Base-by-base conservation (phyloP, 2,113 vertebrate genomes). In the Scortum barcoo region DNA sequence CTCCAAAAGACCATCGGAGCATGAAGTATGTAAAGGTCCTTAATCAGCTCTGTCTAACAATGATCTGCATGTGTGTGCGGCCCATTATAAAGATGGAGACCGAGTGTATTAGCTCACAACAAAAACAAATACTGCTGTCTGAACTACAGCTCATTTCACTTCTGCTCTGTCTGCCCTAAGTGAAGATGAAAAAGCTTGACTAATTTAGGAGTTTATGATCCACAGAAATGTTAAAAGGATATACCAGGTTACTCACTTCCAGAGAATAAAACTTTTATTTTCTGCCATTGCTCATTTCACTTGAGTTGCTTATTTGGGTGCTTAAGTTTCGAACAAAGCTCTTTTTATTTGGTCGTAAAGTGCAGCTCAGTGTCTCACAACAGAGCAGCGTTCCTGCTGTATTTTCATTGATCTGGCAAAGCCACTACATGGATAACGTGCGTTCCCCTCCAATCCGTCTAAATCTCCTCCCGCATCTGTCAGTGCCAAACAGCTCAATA, bases 381-480 rank as follows among this genome's bases (percentile, higher is more conserved):
- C 76, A 66, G 17, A 69, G 56, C 30, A 65, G 26, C 36, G 2
- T 20, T 71, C 48, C 71, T 0, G 67, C 46, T 58, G 80, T n/a
- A 56, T 72, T 76, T 30, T 54, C 57, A 69, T 80, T 78, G 78
- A 90, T 86, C 72, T 72, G 46, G 20, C 19, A 76, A 65, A 83
- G 60, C 70, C 78, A 0, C 28, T 38, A 82, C 83, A 84, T 3
- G 53, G 61, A 56, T 78, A 72, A 73, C 38, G 28, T 65, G 72
- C 84, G 13, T 78, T 78, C 61, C n/a, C 72, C 72, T 87, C 24
- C 69, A 76, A 77, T 88, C 86, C 80, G 8, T 26, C 51, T 73
- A 78, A 88, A 80, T 84, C 86, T 87, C 68, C 56, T 38, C 16
- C 69, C 74, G 82, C 80, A 77, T 84, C 79, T 66, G 77, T 75